phyloP scores from a whole-genome alignment of 92 coral and sea anemone species.

The Chrysogorgia sp. region DNA sequence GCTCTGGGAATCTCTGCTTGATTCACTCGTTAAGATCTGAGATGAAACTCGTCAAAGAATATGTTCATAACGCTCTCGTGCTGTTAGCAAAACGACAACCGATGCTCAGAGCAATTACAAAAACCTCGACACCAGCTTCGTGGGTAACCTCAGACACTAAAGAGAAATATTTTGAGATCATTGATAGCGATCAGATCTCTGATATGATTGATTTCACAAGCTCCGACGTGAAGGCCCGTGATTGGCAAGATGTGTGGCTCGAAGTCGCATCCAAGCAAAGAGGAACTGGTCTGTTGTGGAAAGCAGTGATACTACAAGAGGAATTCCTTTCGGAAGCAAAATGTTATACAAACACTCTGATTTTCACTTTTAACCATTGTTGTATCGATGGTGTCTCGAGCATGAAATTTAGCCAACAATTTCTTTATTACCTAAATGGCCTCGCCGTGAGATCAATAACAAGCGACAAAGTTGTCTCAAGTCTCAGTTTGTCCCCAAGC shows the following conservation, averaged over 20 bases:
- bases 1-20: conserved; percentile 7
- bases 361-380: conserved; percentile 7
- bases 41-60: not conserved
- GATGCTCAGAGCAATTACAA: conserved; percentile 18
- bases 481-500: not conserved
- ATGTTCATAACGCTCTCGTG: conserved; percentile 29
- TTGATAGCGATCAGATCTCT: not conserved
- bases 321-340: conserved; percentile 5
- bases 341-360: conserved; percentile 14
- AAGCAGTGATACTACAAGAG: conserved; percentile 21
- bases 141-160: not conserved
- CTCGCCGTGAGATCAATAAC: not conserved
- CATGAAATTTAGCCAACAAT: conserved; percentile 21
- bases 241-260: conserved; percentile 29
- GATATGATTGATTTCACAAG: not conserved
- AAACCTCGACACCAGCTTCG: not conserved
- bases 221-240: conserved; percentile 11
- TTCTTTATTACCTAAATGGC: not conserved
- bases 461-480: not conserved
- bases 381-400: conserved; percentile 22
- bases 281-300: conserved; percentile 23
- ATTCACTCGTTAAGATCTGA: not conserved
- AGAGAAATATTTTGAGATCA: conserved; percentile 17
- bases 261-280: conserved; percentile 13
- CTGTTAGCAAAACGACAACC: conserved; percentile 28